These are phyloP conservation scores for Argyra leucocephala DNA, from an alignment of 2,888 invertebrate species.

Conservation along the genomic window DNA sequence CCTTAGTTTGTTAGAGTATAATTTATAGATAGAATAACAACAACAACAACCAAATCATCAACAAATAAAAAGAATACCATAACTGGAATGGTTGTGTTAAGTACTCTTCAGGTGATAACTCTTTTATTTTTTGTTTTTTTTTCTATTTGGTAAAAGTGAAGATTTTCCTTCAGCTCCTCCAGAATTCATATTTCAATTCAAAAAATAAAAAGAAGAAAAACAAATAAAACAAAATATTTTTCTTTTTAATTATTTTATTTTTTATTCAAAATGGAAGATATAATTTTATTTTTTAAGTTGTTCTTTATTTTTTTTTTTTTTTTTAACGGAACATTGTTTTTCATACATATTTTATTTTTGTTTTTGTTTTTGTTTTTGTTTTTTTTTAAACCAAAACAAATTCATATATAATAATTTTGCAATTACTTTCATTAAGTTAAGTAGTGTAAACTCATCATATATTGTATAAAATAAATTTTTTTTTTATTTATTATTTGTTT, in stretches of 20 bases:
- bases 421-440: constrained; percentile 6
- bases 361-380: neutral
- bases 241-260: neutral
- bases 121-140: too few species aligned
- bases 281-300: neutral
- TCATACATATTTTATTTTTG: neutral
- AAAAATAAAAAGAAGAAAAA: too few species aligned
- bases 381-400: neutral
- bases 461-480: neutral
- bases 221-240: neutral
- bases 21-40: too few species aligned
- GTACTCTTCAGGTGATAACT: neutral
- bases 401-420: neutral
- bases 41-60: too few species aligned
- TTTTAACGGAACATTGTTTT: neutral
- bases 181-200: too few species aligned
- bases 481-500: neutral
- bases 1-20: neutral
- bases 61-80: too few species aligned
- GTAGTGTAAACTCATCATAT: neutral
- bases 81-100: neutral
- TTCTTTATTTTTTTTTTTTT: neutral
- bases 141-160: too few species aligned
- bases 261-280: neutral
- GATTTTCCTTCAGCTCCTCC: too few species aligned